Conservation (phyloP, 64 coral and sea anemone species). For the Stichodactyla helianthus region DNA sequence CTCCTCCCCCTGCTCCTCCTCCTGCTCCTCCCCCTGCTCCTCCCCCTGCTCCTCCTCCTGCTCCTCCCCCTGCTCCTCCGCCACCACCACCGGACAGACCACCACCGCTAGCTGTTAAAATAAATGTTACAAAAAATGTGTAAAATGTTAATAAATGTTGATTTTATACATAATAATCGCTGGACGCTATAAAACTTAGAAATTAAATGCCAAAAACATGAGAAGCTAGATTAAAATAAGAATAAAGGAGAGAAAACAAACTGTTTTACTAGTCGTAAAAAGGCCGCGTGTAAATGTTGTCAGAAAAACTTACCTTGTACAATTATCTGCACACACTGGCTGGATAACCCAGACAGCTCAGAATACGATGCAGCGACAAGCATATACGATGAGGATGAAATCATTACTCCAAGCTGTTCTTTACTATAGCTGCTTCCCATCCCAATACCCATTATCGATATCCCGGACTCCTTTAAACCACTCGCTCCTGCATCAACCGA, state of each 20-base stretch:
- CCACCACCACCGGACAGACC: neutral
- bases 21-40: neutral
- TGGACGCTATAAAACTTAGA: too few relatives aligned
- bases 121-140: neutral
- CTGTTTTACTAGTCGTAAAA: neutral
- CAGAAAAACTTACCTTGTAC: conserved; percentile 36
- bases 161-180: too few relatives aligned
- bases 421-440: conserved; percentile 32
- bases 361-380: conserved; percentile 32
- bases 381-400: conserved; percentile 48
- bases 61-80: conserved; percentile 20
- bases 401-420: conserved; percentile 43
- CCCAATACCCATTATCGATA: conserved; percentile 58
- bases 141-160: neutral
- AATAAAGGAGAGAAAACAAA: too few relatives aligned
- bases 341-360: conserved; percentile 26
- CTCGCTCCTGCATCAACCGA: conserved; percentile 24
- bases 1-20: neutral
- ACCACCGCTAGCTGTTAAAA: conserved; percentile 12
- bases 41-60: neutral
- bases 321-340: conserved; percentile 29
- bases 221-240: too few relatives aligned
- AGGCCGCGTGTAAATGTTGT: neutral
- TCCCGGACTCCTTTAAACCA: conserved; percentile 37
- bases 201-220: too few relatives aligned